Conservation (phyloP, 2,888 invertebrate genomes). For the Eupithecia vulgata region DNA sequence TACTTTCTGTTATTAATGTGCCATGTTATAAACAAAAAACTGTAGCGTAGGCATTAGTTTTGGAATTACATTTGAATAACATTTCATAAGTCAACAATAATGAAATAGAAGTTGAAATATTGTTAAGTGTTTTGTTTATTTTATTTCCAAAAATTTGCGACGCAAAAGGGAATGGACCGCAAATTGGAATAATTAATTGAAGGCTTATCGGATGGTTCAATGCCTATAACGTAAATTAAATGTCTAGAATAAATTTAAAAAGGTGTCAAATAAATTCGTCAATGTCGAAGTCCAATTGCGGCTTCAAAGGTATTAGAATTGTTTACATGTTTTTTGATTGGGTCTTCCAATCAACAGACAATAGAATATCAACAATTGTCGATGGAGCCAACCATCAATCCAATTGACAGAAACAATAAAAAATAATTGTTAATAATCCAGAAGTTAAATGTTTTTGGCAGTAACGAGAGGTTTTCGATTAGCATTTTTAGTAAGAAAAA, state of each 20-base stretch:
- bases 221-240: not conserved
- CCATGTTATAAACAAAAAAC: not conserved
- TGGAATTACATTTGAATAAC: not conserved
- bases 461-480: no score
- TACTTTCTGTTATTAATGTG: not conserved
- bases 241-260: slow-evolving; percentile 10
- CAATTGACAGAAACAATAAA: not conserved
- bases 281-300: not conserved
- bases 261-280: slow-evolving; percentile 8
- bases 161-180: not conserved
- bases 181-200: slow-evolving; percentile 16
- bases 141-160: not conserved
- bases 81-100: not conserved
- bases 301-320: not conserved
- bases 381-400: not conserved
- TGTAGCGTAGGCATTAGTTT: slow-evolving; percentile 3
- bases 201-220: not conserved
- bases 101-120: not conserved
- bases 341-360: no score
- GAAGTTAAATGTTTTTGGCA: no score
- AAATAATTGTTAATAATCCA: no score
- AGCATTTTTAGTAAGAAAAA: no score
- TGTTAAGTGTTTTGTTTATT: slow-evolving; percentile 8
- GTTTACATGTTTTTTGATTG: not conserved
- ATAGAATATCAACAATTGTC: not conserved